These are phyloP conservation scores for Orthosia cruda DNA, from an alignment of 2,888 invertebrate genomes.

Conservation along the genomic window DNA sequence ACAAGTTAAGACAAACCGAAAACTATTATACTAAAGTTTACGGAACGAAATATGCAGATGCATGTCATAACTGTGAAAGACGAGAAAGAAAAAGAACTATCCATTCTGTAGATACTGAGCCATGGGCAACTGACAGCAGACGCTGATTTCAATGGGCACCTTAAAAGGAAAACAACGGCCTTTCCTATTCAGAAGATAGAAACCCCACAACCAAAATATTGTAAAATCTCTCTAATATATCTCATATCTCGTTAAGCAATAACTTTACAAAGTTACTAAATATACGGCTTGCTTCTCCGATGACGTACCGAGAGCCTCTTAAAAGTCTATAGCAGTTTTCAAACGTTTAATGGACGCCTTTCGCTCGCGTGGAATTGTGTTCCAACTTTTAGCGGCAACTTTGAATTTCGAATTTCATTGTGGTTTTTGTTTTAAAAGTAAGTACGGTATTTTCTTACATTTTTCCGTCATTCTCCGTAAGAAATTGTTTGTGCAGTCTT, in stretches of 20 bases:
- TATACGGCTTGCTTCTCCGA: constrained; percentile 73
- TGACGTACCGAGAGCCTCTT: constrained; percentile 76
- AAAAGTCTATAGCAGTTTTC: constrained; percentile 79
- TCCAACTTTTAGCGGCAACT: constrained; percentile 70
- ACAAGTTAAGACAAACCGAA: too few species aligned
- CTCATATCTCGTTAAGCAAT: constrained; percentile 68
- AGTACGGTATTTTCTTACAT: constrained; percentile 49
- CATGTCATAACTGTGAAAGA: not conserved
- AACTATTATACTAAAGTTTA: too few species aligned
- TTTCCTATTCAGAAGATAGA: constrained; percentile 23
- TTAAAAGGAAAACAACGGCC: not conserved
- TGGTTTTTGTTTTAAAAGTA: constrained; percentile 63
- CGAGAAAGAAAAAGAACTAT: too few species aligned
- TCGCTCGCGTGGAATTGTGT: constrained; percentile 71
- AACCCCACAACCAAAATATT: constrained; percentile 41
- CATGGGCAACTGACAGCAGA: too few species aligned
- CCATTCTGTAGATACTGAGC: not conserved
- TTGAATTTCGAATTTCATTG: constrained; percentile 69
- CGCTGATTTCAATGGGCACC: too few species aligned
- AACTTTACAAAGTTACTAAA: constrained; percentile 79
- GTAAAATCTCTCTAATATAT: constrained; percentile 58
- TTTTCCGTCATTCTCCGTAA: constrained; percentile 38
- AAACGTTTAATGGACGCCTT: constrained; percentile 76
- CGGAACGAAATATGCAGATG: too few species aligned
- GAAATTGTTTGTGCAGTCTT: constrained; percentile 48